Conservation (phyloP, 2,797 vertebrate species). For the Notamacropus eugenii region DNA sequence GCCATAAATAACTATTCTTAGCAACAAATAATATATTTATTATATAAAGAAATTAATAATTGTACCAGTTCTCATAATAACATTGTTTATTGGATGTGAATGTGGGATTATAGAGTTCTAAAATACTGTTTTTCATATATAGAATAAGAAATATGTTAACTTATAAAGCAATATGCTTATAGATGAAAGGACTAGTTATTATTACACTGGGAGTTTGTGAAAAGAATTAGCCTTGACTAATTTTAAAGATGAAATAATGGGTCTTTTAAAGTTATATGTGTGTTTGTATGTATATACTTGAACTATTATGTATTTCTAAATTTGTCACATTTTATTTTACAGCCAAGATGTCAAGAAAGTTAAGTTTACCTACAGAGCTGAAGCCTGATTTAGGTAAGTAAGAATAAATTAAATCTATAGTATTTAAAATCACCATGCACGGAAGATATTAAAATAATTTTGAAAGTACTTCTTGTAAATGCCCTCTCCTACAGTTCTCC, state of each 20-base stretch:
- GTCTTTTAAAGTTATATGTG: neutral
- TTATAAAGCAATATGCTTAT: neutral
- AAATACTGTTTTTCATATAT: neutral
- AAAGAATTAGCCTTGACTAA: slow-evolving; percentile 58
- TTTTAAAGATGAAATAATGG: slow-evolving; percentile 62
- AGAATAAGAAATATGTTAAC: neutral
- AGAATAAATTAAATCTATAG: slow-evolving; percentile 66
- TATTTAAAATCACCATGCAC: slow-evolving; percentile 11
- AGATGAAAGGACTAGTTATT: neutral
- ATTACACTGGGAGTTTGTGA: slow-evolving; percentile 39
- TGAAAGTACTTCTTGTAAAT: neutral
- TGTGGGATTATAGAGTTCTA: neutral
- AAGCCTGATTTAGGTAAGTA: slow-evolving; percentile 99
- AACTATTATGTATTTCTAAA: slow-evolving; percentile 60
- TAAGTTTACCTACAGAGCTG: slow-evolving; percentile 99
- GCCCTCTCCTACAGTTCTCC: neutral
- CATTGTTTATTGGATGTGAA: neutral
- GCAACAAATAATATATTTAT: slow-evolving; percentile 59
- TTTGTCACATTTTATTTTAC: slow-evolving; percentile 94
- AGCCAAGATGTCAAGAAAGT: slow-evolving; percentile 99
- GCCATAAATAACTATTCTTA: slow-evolving; percentile 34
- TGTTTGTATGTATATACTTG: neutral
- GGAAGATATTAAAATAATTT: slow-evolving; percentile 13
- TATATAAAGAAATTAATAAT: slow-evolving; percentile 2
- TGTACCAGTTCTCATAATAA: neutral